Evolutionary conservation across 92 coral and sea anemone species (phyloP), one percentile per base, ranked within the genome.

Genomic region (Galaxea fascicularis): DNA sequence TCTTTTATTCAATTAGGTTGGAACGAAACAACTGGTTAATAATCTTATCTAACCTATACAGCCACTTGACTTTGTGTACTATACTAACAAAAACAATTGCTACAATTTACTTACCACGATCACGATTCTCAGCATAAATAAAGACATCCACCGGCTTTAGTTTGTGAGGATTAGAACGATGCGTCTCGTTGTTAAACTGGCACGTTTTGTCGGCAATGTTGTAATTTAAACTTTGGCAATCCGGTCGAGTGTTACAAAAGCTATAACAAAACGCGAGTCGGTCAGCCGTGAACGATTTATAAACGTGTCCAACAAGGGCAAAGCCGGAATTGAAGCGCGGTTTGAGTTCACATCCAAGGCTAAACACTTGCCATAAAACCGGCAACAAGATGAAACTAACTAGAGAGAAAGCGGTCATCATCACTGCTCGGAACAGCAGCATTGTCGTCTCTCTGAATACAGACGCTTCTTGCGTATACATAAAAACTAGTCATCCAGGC

Each of bases 161-260:
- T 11, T 24, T 45, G 12, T 71, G 59, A 5, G 57, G 58, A 41
- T 24, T 17, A 7, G 54, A 71, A 26, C 59, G 76, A 22, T 11
- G 35, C 18, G 76, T 47, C 46, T 45, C 10, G 12, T 47, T 71
- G 1, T 71, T 71, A 26, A 71, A 71, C 76, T 71, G 76, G 29
- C 76, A 71, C 8, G 35, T 47, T 29, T 71, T 71, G 57, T 71
- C 76, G 25, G 59, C 76, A 45, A 71, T 30, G 20, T 71, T 45
- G 76, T 69, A 69, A 26, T 69, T 69, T 28, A 69, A 69, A 69
- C 74, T 69, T 12, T 69, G 74, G 29, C 74, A 69, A 69, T 16
- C 20, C 4, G 74, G 74, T n/a, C 21, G 52, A 8, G 53, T 47
- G 4, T 45, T 71, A 45, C 76, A 71, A 3, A 59, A 58, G n/a